Evolutionary conservation across 2,797 vertebrate genomes (phyloP), one percentile per base, ranked within the genome.

Genomic region (Meriones psammophilus): DNA sequence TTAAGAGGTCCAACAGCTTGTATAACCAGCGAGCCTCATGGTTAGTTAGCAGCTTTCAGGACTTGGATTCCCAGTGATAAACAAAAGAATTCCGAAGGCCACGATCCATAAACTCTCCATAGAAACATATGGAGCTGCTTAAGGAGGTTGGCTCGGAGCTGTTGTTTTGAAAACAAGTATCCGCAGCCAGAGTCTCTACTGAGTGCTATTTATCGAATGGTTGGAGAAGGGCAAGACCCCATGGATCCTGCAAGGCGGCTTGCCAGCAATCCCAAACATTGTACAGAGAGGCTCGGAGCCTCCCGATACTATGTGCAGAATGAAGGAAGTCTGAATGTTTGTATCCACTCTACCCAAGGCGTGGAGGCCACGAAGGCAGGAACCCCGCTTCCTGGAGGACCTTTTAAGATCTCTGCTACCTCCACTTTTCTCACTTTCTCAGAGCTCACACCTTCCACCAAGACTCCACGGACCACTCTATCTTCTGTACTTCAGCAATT

Each of bases 1-100:
- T 96, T 94, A 94, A 97, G 92, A 97, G 86, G 88, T 91, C 95
- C 96, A 96, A 96, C 95, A 96, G 95, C 95, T 97, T 97, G 94
- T 96, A 91, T 96, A 97, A 96, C 97, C 74, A 86, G 95, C 79
- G 83, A 96, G 92, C 92, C 97, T 96, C 95, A 92, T 71, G 94
- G 94, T 90, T 97, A 94, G 96, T 97, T 97, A 97, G 94, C 97
- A 96, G 96, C 97, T 94, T 96, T 96, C 96, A 96, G 93, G 90
- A 91, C 94, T 97, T 96, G 95, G 96, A 97, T 96, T 96, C 96
- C 92, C n/a, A 81, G 91, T 60, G 96, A 97, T 96, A 97, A 97
- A 97, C 97, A 97, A 97, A 97, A 97, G 97, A 97, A 97, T 97
- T 97, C 96, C 79, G 9, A 97, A 97, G 97, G 96, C 97, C 96